Percentiles rank a stretch among this genome's conserved stretches.
phyloP scores from a whole-genome alignment of 2,113 vertebrate genomes.

The Antigone vipio region DNA sequence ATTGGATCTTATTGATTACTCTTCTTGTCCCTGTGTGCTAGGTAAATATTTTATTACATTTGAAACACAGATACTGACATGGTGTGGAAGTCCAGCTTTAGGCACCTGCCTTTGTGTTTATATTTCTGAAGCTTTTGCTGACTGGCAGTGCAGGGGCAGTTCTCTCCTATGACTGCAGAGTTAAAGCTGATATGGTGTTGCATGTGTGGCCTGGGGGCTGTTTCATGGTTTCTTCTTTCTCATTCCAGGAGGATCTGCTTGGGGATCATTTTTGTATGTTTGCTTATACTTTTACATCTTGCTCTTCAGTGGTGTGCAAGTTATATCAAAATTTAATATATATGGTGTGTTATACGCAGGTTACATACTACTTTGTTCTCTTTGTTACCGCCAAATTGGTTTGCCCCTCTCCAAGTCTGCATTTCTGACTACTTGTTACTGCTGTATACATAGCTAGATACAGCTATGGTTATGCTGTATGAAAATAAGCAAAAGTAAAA shows the following conservation, averaged over 20 bases:
- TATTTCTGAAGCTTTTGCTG: background rate
- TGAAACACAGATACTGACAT: background rate
- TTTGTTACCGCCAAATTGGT: background rate
- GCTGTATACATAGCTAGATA: background rate
- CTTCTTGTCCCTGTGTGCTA: background rate
- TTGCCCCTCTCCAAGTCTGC: background rate
- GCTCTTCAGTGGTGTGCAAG: background rate
- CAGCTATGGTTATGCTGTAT: background rate
- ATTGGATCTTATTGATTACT: background rate
- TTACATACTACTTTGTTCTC: background rate
- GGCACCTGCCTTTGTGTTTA: background rate
- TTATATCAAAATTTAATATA: background rate
- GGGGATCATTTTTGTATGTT: background rate
- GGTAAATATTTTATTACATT: background rate
- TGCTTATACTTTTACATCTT: background rate
- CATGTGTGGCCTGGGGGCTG: rapidly evolving
- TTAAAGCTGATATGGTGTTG: background rate
- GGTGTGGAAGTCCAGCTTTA: background rate
- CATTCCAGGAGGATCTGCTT: background rate
- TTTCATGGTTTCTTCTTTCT: background rate
- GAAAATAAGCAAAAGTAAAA: background rate
- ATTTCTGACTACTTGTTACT: background rate
- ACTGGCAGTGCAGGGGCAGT: background rate
- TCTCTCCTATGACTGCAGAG: background rate
- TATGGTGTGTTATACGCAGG: background rate